Percentiles rank a stretch among this genome's conserved stretches.
phyloP scores from a whole-genome alignment of 1,140 invertebrate species.

The Myzus persicae region DNA sequence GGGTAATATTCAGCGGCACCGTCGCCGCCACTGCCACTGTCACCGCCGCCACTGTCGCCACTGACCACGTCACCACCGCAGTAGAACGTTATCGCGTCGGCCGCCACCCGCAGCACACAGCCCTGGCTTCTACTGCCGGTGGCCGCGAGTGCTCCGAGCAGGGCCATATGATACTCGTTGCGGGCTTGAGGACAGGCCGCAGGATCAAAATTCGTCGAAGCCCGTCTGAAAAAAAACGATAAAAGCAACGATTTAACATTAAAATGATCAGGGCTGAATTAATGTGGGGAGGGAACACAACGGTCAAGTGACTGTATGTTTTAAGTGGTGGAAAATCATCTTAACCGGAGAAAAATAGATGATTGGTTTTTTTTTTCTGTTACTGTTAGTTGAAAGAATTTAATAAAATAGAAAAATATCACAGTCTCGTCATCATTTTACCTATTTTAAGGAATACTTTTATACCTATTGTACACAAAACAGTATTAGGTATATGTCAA shows the following conservation, averaged over 20 bases:
- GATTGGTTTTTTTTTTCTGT: no score
- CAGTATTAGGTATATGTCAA: no score
- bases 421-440: no score
- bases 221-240: background rate
- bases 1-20: background rate
- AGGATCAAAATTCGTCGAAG: conserved; percentile 36
- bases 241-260: background rate
- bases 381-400: no score
- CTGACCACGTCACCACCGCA: background rate
- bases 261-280: no score
- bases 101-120: conserved; percentile 55
- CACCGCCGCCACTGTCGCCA: background rate
- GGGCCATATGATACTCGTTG: conserved; percentile 46
- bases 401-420: no score
- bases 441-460: no score
- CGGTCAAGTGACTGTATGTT: no score
- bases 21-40: background rate
- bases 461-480: no score
- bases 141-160: conserved; percentile 52
- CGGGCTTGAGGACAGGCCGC: background rate
- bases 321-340: no score
- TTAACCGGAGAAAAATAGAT: no score
- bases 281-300: no score
- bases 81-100: conserved; percentile 53
- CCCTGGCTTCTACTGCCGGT: conserved; percentile 35